Conservation (phyloP, 2,113 vertebrate species). For the Sinocyclocheilus anophthalmus region DNA sequence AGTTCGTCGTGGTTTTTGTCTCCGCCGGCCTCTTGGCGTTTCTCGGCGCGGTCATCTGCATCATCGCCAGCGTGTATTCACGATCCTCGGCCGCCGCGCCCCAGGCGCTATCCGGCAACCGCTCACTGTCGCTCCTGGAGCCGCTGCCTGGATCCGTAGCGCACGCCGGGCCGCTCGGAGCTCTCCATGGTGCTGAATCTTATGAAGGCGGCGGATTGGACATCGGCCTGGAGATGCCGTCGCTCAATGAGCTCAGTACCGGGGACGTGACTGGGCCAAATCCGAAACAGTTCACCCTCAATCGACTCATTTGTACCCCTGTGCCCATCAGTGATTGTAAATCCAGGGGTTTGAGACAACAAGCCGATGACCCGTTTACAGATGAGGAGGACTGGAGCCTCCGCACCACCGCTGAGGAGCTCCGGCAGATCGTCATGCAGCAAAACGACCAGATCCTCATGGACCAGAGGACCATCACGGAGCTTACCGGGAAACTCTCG, state of each 20-base stretch:
- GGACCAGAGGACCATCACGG: constrained; percentile 89
- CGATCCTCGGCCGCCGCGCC: constrained; percentile 74
- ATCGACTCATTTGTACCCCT: constrained; percentile 89
- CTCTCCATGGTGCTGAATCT: constrained; percentile 81
- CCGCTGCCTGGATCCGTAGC: constrained; percentile 67
- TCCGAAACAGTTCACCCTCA: constrained; percentile 79
- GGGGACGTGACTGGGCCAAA: constrained; percentile 63
- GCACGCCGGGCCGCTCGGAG: constrained; percentile 78
- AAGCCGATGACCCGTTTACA: constrained; percentile 68
- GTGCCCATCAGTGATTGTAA: constrained; percentile 81
- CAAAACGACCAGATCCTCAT: constrained; percentile 92
- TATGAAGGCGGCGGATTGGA: constrained; percentile 68
- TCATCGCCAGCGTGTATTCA: constrained; percentile 91
- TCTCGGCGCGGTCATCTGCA: constrained; percentile 93
- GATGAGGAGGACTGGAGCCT: constrained; percentile 83
- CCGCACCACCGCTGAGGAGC: constrained; percentile 86
- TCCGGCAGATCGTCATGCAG: constrained; percentile 87
- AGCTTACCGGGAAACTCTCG: constrained; percentile 90
- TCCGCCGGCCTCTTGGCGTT: constrained; percentile 91
- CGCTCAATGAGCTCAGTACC: constrained; percentile 71
- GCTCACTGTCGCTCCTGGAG: constrained; percentile 73
- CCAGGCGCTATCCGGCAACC: constrained; percentile 73
- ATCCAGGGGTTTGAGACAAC: constrained; percentile 62
- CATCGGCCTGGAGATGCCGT: constrained; percentile 70
- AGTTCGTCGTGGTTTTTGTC: constrained; percentile 91